These are phyloP conservation scores for Urocynchramus pylzowi DNA, from an alignment of 2,113 vertebrate species.

Conservation along the genomic window DNA sequence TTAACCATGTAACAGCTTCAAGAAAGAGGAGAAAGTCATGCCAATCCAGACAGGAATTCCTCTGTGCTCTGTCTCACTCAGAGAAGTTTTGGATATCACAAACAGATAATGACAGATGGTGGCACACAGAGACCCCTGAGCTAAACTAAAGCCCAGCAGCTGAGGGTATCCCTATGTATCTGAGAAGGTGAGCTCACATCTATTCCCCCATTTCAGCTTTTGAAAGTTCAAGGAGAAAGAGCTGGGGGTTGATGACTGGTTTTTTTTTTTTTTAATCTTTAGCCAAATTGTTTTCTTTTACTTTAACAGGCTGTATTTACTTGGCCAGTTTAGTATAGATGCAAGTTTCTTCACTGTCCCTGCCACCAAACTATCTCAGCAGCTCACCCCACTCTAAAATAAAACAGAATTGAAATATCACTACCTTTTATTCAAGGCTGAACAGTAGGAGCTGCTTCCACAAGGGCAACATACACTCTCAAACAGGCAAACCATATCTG, in stretches of 20 bases:
- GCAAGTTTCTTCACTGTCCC: neutral
- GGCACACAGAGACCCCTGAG: neutral
- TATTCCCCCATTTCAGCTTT: neutral
- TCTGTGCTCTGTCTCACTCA: neutral
- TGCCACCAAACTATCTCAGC: neutral
- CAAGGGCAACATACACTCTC: neutral
- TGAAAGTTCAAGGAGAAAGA: neutral
- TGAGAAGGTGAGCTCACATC: neutral
- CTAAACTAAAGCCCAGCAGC: neutral
- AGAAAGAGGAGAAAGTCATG: neutral
- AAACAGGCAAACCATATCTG: neutral
- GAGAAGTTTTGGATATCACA: neutral
- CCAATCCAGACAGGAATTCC: constrained; percentile 1
- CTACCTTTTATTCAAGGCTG: neutral
- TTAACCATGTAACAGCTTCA: neutral
- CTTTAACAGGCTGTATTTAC: neutral
- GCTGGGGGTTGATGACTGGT: neutral
- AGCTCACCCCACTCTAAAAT: neutral
- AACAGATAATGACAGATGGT: neutral
- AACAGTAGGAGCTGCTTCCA: neutral
- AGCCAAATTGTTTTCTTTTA: neutral
- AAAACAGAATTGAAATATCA: neutral
- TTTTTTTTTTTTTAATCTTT: neutral
- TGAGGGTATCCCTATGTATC: neutral
- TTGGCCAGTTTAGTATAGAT: neutral